A percentile compares a stretch with the other conserved stretches of the same genome.
Conservation (phyloP, 92 coral and sea anemone genomes). For the Virgularia gustaviana region DNA sequence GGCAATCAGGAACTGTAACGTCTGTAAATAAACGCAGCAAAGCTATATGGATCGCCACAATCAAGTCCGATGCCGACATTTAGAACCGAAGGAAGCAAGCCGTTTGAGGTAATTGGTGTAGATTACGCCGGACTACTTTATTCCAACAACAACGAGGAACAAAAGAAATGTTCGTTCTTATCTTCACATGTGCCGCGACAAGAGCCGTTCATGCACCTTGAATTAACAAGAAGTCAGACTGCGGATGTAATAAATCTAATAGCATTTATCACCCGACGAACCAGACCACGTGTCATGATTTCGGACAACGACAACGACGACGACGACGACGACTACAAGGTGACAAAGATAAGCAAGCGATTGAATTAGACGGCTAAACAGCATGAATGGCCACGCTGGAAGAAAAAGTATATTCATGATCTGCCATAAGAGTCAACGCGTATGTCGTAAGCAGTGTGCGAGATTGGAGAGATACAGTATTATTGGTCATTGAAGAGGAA, state of each 20-base stretch:
- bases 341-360: too few species aligned
- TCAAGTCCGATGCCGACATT: constrained; percentile 19
- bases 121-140: neutral
- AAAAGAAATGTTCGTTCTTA: constrained; percentile 46
- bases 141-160: constrained; percentile 39
- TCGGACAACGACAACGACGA: too few species aligned
- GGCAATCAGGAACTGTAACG: constrained; percentile 6
- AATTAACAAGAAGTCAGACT: constrained; percentile 43
- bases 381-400: too few species aligned
- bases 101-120: neutral
- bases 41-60: constrained; percentile 12
- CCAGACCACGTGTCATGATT: too few species aligned
- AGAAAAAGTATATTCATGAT: too few species aligned
- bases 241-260: constrained; percentile 45
- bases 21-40: constrained; percentile 33
- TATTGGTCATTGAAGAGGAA: too few species aligned
- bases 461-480: too few species aligned
- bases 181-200: constrained; percentile 47
- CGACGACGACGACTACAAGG: too few species aligned
- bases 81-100: neutral
- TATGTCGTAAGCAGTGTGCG: too few species aligned
- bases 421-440: too few species aligned
- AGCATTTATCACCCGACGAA: constrained; percentile 38
- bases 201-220: constrained; percentile 52
- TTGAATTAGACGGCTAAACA: too few species aligned